Evolutionary conservation across 2,113 vertebrate species (phyloP).

Genomic region (Passer domesticus): DNA sequence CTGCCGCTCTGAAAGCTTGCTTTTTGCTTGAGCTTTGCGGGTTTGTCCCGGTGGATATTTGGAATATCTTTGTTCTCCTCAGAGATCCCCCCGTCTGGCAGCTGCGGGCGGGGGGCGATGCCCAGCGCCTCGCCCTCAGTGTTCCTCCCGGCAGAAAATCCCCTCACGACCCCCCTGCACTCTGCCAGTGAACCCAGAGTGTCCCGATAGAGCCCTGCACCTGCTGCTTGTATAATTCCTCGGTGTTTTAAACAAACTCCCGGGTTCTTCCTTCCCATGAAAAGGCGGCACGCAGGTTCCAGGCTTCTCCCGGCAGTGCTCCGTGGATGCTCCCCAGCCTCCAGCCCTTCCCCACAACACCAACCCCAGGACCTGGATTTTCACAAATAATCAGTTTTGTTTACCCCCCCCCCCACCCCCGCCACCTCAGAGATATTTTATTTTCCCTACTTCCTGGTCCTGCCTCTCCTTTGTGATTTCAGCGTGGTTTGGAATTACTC

Average conservation of each 20-base stretch:
- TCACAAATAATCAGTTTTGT: not conserved
- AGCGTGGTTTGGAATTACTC: not conserved
- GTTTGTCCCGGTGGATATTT: not conserved
- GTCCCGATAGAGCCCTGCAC: not conserved
- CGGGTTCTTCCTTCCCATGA: not conserved
- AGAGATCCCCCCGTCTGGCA: not conserved
- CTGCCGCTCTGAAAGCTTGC: not conserved
- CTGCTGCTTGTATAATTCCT: fast-evolving
- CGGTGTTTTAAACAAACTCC: not conserved
- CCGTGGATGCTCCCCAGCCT: not conserved
- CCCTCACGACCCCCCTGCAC: not conserved
- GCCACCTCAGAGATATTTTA: not conserved
- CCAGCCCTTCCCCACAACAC: not conserved
- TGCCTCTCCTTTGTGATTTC: not conserved
- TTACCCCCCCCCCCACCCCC: fast-evolving
- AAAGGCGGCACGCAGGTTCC: not conserved
- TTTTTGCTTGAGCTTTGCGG: not conserved
- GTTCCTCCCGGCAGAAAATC: not conserved
- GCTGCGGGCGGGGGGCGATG: not conserved
- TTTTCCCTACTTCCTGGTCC: not conserved
- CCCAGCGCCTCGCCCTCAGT: not conserved
- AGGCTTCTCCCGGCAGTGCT: not conserved
- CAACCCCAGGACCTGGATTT: not conserved
- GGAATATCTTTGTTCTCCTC: not conserved
- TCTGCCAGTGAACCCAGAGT: not conserved